Evolutionary conservation across 1,140 invertebrate genomes (phyloP).

Genomic region (Atopsyche davidsoni): DNA sequence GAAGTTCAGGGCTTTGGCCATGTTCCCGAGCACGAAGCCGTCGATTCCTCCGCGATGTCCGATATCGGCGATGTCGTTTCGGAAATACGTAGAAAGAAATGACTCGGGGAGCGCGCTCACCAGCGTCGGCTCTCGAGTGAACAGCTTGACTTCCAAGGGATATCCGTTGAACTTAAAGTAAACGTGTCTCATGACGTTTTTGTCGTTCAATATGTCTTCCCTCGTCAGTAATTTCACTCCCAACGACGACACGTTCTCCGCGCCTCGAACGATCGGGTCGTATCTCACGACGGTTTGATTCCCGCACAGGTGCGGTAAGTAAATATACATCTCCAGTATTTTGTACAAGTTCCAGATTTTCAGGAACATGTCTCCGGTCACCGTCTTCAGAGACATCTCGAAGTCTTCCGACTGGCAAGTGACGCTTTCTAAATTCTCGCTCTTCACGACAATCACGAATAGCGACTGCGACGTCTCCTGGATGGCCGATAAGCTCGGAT

Average conservation of each 20-base stretch:
- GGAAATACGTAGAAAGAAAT: conserved; percentile 21
- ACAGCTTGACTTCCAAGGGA: conserved; percentile 22
- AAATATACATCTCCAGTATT: conserved; percentile 18
- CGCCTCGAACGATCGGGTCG: conserved; percentile 17
- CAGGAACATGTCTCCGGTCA: conserved; percentile 10
- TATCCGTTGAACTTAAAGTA: conserved; percentile 23
- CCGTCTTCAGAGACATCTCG: background rate
- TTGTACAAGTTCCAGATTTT: conserved; percentile 15
- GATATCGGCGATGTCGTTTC: conserved; percentile 13
- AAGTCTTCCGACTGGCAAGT: background rate
- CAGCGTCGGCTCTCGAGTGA: conserved; percentile 17
- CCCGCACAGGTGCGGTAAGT: conserved; percentile 18
- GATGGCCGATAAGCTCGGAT: background rate
- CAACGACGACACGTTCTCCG: background rate
- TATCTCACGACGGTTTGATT: conserved; percentile 15
- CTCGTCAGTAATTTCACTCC: conserved; percentile 7
- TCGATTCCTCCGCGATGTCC: conserved; percentile 33
- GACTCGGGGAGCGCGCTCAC: conserved; percentile 17
- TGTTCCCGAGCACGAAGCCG: conserved; percentile 33
- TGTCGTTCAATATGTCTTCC: conserved; percentile 4
- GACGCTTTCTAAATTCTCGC: background rate
- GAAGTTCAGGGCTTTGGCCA: conserved; percentile 39
- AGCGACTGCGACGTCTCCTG: conserved; percentile 10
- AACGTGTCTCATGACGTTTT: conserved; percentile 7
- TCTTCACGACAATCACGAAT: conserved; percentile 9